Conservation (phyloP, 2,113 vertebrate genomes). For the Rhynchopsitta pachyrhyncha region DNA sequence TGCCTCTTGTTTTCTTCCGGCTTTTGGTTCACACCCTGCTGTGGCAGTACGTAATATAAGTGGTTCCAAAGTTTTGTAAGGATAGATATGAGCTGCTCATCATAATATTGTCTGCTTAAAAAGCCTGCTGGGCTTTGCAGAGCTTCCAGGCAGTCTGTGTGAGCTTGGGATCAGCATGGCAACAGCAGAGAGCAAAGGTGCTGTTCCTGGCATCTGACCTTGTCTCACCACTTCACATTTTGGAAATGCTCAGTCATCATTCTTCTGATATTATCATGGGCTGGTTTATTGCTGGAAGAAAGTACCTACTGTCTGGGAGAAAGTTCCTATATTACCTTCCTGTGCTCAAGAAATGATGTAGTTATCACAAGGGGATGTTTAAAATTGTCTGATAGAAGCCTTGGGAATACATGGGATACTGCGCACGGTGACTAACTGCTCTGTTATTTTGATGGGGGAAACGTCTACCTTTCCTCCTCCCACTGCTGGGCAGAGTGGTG, state of each 20-base stretch:
- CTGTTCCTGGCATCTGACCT: neutral
- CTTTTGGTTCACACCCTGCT: neutral
- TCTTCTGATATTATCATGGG: neutral
- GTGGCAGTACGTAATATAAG: neutral
- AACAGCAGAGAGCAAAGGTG: neutral
- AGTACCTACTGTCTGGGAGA: neutral
- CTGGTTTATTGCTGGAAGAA: neutral
- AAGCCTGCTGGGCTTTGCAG: accelerated
- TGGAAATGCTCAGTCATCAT: neutral
- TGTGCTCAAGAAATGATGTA: neutral
- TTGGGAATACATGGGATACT: neutral
- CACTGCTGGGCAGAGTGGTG: neutral
- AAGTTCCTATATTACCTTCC: neutral
- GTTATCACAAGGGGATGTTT: neutral
- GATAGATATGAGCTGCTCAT: neutral
- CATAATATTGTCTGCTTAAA: neutral
- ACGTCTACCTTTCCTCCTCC: neutral
- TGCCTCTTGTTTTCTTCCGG: neutral
- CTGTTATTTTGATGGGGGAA: neutral
- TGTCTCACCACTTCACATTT: neutral
- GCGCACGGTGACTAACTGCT: neutral
- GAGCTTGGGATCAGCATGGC: neutral
- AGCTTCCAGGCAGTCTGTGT: neutral
- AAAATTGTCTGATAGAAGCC: neutral
- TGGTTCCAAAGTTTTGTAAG: neutral